Conservation (phyloP, 2,113 vertebrate genomes). For the Clarias macrocephalus region DNA sequence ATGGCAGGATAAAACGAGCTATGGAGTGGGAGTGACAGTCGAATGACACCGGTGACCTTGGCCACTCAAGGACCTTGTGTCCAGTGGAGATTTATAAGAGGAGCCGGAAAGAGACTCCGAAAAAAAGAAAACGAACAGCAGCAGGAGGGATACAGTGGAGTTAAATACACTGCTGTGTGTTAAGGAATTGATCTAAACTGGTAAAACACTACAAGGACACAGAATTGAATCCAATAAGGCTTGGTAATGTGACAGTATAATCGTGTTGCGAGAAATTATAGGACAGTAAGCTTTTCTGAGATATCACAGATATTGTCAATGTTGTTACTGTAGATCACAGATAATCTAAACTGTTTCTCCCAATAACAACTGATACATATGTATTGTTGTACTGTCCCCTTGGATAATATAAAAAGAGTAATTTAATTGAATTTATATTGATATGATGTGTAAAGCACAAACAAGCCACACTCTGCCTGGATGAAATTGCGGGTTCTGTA, state of each 20-base stretch:
- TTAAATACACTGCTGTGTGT: background rate
- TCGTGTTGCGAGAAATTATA: background rate
- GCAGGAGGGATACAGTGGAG: background rate
- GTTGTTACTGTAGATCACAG: background rate
- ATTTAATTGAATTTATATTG: background rate
- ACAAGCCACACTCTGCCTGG: background rate
- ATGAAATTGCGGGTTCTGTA: background rate
- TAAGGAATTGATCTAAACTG: background rate
- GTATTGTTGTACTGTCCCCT: background rate
- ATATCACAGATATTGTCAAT: background rate
- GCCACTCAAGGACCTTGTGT: constrained; percentile 42
- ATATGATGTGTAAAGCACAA: background rate
- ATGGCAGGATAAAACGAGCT: constrained; percentile 12
- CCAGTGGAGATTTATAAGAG: constrained; percentile 47
- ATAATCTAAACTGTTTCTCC: background rate
- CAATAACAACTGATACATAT: background rate
- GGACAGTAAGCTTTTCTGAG: background rate
- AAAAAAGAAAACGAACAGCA: background rate
- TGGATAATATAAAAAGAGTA: background rate
- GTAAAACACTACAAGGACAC: background rate
- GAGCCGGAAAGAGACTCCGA: constrained; percentile 19
- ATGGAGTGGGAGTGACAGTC: constrained; percentile 30
- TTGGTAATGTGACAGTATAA: background rate
- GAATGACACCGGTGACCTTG: constrained; percentile 54
- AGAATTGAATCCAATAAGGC: background rate